A percentile compares a stretch with the other conserved stretches of the same genome.
Conservation (phyloP, 2,888 invertebrate species). For the Drosophila incognita region DNA sequence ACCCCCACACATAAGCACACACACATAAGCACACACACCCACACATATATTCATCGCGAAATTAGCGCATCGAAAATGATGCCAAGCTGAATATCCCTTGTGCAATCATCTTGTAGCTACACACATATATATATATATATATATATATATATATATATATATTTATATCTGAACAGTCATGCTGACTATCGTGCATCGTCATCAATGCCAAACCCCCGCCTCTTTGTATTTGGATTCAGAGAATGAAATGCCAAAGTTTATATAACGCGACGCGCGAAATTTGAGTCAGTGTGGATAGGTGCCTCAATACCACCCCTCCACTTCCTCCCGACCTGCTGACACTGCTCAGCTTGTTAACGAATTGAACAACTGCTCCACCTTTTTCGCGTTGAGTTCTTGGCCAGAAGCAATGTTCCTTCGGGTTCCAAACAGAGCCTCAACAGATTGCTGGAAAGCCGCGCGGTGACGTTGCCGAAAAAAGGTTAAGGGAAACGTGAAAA, state of each 20-base stretch:
- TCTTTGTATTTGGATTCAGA: constrained; percentile 1
- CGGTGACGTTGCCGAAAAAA: constrained; percentile 63
- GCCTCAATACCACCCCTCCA: neutral
- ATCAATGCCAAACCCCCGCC: constrained; percentile 37
- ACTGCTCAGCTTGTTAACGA: constrained; percentile 65
- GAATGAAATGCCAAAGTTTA: constrained; percentile 71
- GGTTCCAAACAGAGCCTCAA: constrained; percentile 35
- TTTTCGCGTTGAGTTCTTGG: constrained; percentile 61
- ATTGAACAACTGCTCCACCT: constrained; percentile 78
- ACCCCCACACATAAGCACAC: constrained; percentile 9
- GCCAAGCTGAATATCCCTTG: constrained; percentile 51
- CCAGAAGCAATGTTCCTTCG: constrained; percentile 31
- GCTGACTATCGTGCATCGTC: constrained; percentile 65
- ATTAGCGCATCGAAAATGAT: constrained; percentile 66
- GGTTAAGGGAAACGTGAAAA: constrained; percentile 31
- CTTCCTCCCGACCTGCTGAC: neutral
- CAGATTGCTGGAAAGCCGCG: constrained; percentile 57
- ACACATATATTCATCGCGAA: constrained; percentile 35
- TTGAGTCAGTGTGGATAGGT: constrained; percentile 62
- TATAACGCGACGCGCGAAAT: constrained; percentile 74
- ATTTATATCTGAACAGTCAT: constrained; percentile 60
- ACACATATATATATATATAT: neutral
- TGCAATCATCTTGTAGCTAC: neutral
- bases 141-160: constrained; percentile 15
- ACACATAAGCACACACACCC: neutral